Base-by-base conservation (phyloP, 2,797 vertebrate genomes). In the Philypnodon macrostomus region DNA sequence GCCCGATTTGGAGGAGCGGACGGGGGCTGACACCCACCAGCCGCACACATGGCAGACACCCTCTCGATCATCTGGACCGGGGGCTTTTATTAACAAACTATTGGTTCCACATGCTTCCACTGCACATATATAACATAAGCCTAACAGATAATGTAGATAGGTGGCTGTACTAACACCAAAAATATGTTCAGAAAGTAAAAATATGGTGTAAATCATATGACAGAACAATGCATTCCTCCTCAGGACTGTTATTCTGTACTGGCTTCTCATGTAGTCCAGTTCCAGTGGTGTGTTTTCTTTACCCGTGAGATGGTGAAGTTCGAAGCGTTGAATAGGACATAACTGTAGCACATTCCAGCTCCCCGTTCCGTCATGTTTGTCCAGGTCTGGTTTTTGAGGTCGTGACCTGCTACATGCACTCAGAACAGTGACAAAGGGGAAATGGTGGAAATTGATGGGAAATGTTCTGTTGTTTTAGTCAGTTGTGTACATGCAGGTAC, bases 321-420 rank as follows among this genome's bases (percentile, higher is more conserved):
- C 64, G 32, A 46, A 49, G 16, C 2, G 34, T 63, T 67, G 11
- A 45, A 60, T 17, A 29, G 31, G 56, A 18, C 63, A 48, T 70
- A 70, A 67, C 44, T 69, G 62, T 61, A 46, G 19, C 48, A 58
- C 70, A 79, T 81, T 79, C 74, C 67, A 49, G 61, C 48, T 68
- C 38, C 47, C 37, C 67, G 59, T 74, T 77, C 58, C 53, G 71
- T 75, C 67, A 72, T 79, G 79, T 85, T 84, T 84, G 72, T 83
- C 64, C 53, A 71, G 61, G 39, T 78, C 73, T 54, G 41, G 67
- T 63, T 57, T 37, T 46, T 11, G 26, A 23, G 75, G 73, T 85
- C 70, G 4, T 36, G 75, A 85, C 80, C 74, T n/a, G 2, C n/a
- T 26, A 42, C 61, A 79, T 58, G 62, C 65, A 76, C 65, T 77